Evolutionary conservation across 1,140 invertebrate genomes (phyloP).

Genomic region (Atta colombica): DNA sequence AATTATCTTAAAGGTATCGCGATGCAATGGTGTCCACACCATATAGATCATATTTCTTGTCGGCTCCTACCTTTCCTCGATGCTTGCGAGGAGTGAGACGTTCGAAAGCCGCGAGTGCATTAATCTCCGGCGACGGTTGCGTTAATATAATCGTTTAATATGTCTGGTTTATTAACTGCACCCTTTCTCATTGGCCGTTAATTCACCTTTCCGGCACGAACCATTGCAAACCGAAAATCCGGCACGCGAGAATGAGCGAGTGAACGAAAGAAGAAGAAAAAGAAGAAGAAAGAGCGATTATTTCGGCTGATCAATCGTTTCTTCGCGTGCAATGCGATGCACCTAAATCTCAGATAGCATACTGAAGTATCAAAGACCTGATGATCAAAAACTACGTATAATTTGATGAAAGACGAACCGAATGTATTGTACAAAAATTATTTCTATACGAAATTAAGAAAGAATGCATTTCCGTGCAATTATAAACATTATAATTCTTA

Average conservation of each 20-base stretch:
- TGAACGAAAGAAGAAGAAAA: neutral
- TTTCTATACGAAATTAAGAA: neutral
- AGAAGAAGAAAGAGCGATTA: neutral
- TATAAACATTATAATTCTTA: neutral
- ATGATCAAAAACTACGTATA: conserved; percentile 49
- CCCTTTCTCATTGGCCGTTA: conserved; percentile 74
- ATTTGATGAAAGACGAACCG: conserved; percentile 59
- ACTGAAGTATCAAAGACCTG: conserved; percentile 35
- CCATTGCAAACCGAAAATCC: conserved; percentile 63
- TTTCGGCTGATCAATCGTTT: neutral
- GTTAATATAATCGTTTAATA: conserved; percentile 84
- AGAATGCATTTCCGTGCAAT: neutral
- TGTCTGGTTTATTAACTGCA: conserved; percentile 82
- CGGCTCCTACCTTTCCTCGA: conserved; percentile 71
- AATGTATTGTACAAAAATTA: conserved; percentile 32
- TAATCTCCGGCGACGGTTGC: conserved; percentile 81
- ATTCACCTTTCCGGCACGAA: conserved; percentile 68
- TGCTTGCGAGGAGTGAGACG: conserved; percentile 70
- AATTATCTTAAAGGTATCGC: conserved; percentile 76
- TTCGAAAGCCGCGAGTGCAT: conserved; percentile 74
- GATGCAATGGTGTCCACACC: conserved; percentile 64
- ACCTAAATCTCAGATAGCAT: neutral
- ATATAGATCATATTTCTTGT: conserved; percentile 79
- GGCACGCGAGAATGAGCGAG: conserved; percentile 12
- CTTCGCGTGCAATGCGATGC: conserved; percentile 45